These are phyloP conservation scores for Semotilus atromaculatus DNA, from an alignment of 2,797 vertebrate species.

Conservation along the genomic window DNA sequence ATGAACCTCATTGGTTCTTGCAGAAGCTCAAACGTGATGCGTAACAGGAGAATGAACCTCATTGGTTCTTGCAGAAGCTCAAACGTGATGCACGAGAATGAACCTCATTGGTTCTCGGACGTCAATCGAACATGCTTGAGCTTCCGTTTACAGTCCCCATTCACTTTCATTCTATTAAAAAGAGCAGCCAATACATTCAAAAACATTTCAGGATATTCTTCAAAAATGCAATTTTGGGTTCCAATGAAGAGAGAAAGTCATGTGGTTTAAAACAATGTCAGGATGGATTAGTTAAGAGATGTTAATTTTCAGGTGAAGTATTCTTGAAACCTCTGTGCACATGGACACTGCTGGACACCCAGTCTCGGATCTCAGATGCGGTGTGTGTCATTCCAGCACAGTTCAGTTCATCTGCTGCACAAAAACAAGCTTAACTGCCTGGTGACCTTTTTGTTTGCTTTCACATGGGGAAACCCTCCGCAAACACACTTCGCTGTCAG, in stretches of 20 bases:
- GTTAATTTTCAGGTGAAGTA: not conserved
- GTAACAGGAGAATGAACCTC: too few species aligned
- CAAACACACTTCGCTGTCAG: not conserved
- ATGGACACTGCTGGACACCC: conserved; percentile 1
- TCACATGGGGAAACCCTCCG: conserved; percentile 45
- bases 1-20: too few species aligned
- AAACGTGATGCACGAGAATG: too few species aligned
- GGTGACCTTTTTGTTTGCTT: conserved; percentile 59
- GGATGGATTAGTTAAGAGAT: not conserved
- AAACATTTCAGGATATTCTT: not conserved
- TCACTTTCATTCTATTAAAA: not conserved
- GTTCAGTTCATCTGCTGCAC: conserved; percentile 49
- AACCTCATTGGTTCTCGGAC: too few species aligned
- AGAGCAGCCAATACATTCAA: not conserved
- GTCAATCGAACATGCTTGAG: too few species aligned
- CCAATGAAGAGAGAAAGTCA: not conserved
- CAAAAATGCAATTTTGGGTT: not conserved
- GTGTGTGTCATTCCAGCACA: conserved; percentile 29
- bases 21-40: too few species aligned
- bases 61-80: too few species aligned
- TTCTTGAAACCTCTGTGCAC: not conserved
- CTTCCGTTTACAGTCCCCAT: not conserved
- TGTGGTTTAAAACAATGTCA: not conserved
- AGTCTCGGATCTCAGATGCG: conserved; percentile 46
- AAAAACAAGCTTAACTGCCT: conserved; percentile 52